Evolutionary conservation across 2,113 vertebrate species (phyloP).

Genomic region (Kobus ellipsiprymnus): DNA sequence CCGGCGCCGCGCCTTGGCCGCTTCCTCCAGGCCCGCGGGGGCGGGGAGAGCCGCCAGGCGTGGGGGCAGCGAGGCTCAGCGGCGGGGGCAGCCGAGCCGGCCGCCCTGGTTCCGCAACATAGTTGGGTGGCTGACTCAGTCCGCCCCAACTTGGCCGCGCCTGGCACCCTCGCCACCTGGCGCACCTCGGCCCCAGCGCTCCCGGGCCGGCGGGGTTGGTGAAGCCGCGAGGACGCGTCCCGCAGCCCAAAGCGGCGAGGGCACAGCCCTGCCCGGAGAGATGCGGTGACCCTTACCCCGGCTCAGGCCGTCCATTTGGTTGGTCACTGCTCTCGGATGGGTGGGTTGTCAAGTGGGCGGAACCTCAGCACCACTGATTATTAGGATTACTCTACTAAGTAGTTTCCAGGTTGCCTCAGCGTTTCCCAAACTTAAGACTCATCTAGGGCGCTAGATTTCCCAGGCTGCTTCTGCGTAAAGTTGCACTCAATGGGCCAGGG

Average conservation of each 20-base stretch:
- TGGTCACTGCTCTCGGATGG: rapidly evolving
- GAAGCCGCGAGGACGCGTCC: not conserved
- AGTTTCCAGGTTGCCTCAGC: not conserved
- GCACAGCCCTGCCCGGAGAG: not conserved
- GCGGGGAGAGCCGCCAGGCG: slow-evolving; percentile 3
- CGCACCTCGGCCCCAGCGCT: not conserved
- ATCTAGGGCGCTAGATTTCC: not conserved
- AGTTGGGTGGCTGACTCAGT: slow-evolving; percentile 57
- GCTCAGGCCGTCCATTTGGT: rapidly evolving
- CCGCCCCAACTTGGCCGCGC: slow-evolving; percentile 2
- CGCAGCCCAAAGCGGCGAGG: rapidly evolving
- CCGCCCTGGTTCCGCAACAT: slow-evolving; percentile 36
- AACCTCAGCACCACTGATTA: not conserved
- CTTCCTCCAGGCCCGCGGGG: slow-evolving; percentile 44
- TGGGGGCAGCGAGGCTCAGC: slow-evolving; percentile 1
- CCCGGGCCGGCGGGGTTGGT: not conserved
- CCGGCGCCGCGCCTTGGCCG: not conserved
- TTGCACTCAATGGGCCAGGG: not conserved
- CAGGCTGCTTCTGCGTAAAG: not conserved
- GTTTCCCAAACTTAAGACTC: slow-evolving; percentile 10
- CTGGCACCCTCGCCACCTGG: slow-evolving; percentile 35
- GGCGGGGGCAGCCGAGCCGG: slow-evolving; percentile 13
- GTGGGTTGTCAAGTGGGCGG: not conserved
- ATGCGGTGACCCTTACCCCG: not conserved
- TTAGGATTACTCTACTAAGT: not conserved